phyloP scores from a whole-genome alignment of 2,113 vertebrate species.

The Pantherophis guttatus region DNA sequence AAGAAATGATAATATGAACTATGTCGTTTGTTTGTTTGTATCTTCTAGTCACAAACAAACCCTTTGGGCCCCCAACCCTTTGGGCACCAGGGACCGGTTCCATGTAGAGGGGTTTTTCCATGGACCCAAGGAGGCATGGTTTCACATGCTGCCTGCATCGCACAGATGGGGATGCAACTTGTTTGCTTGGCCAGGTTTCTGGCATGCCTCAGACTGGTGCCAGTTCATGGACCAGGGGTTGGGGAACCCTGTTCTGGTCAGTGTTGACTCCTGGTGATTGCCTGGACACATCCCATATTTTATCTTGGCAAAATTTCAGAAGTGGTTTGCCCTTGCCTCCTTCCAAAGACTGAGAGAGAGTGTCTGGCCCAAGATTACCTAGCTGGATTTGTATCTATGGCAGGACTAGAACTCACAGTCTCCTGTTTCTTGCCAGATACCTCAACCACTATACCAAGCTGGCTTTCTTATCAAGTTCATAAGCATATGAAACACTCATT shows the following conservation, averaged over 20 bases:
- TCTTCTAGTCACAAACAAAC: neutral
- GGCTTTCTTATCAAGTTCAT: neutral
- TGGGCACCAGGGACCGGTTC: too few relatives aligned
- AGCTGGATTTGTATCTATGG: neutral
- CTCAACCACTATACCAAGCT: neutral
- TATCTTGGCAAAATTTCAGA: neutral
- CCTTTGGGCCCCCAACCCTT: too few relatives aligned
- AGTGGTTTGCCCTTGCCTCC: neutral
- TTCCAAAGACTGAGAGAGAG: neutral
- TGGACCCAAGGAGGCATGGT: too few relatives aligned
- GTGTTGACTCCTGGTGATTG: neutral
- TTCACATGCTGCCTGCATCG: too few relatives aligned
- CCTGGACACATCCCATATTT: neutral
- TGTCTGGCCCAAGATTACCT: neutral
- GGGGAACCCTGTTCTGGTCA: neutral
- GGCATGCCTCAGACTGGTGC: too few relatives aligned
- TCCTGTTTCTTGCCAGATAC: neutral
- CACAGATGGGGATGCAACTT: too few relatives aligned
- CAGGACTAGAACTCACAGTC: neutral
- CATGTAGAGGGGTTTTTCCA: too few relatives aligned
- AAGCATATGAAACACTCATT: neutral
- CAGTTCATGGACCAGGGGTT: too few relatives aligned
- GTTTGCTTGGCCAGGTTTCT: too few relatives aligned
- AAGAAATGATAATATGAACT: constrained; percentile 16
- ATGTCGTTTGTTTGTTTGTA: neutral